Base-by-base conservation (phyloP, 2,113 vertebrate species). In the Erinaceus europaeus region DNA sequence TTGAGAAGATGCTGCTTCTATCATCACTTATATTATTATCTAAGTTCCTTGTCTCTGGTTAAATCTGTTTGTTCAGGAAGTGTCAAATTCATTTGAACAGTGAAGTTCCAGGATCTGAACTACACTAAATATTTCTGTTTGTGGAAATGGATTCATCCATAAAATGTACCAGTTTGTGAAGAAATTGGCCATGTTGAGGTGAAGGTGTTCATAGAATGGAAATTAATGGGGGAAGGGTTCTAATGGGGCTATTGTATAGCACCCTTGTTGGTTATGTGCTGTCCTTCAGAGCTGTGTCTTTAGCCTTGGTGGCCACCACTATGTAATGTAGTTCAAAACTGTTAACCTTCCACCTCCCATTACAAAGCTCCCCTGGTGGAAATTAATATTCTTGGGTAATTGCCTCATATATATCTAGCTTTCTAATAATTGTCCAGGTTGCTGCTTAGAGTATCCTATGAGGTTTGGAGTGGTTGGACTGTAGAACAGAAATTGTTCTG, bases 191-290 rank as follows among this genome's bases (percentile, higher is more conserved):
- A 6, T 32, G 44, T 61, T 86, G 57, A 74, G 67, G 11, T 76
- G 59, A 44, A 86, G 9, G 2, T 32, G 67, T 69, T 84, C 81
- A 88, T 53, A 90, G 81, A 84, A 88, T 6, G 20, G 84, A 92
- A 87, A 85, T 90, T 15, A 90, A 72, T 21, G 18, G 83, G 85
- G 53, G 88, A 85, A 87, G n/a, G n/a, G n/a, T n/a, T n/a, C n/a
- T 15, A 90, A 72, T 21, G 18, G 83, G 85, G 53, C 87, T 83
- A 87, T 87, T 76, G 50, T 61, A 52, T 20, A 14, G 53, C 29
- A 0, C 44, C n/a, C 38, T 87, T 85, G 81, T 84, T 77, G 68
- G 32, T 81, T 94, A 79, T 86, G 11, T 88, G 44, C 73, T 90
- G 48, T 72, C n/a, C 69, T 75, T 80, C 21, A 4, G n/a, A 79